These are phyloP conservation scores for Zaprionus tsacasi DNA, from an alignment of 1,140 invertebrate genomes.

Conservation along the genomic window DNA sequence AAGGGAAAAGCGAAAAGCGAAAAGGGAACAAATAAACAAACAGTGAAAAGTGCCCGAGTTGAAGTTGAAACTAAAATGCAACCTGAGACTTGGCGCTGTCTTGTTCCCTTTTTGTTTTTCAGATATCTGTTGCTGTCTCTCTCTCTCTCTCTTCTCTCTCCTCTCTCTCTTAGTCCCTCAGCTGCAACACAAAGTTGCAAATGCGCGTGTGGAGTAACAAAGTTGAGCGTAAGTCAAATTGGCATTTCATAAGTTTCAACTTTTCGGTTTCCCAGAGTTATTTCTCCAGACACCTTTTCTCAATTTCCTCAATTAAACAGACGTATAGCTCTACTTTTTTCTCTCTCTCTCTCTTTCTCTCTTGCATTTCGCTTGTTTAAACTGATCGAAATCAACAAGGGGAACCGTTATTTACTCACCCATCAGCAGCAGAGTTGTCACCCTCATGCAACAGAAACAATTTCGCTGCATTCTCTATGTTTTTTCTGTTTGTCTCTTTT, in stretches of 20 bases:
- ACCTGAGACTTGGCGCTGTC: conserved; percentile 66
- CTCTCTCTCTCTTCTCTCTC: conserved; percentile 1
- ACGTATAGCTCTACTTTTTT: conserved; percentile 24
- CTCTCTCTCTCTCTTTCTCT: neutral
- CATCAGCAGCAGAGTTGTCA: conserved; percentile 33
- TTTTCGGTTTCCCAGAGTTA: conserved; percentile 28
- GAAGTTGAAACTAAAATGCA: conserved; percentile 74
- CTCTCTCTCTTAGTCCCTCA: conserved; percentile 3
- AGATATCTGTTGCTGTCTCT: neutral
- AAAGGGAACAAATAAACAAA: conserved; percentile 72
- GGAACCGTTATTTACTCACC: conserved; percentile 51
- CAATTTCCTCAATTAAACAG: conserved; percentile 32
- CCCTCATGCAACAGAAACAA: no score
- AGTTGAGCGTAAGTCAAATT: conserved; percentile 83
- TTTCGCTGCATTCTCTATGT: conserved; percentile 51
- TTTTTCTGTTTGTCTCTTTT: conserved; percentile 23
- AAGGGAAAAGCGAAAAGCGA: neutral
- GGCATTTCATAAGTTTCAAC: conserved; percentile 80
- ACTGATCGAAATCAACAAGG: conserved; percentile 13
- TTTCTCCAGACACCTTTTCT: neutral
- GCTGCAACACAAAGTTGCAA: conserved; percentile 82
- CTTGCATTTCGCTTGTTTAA: neutral
- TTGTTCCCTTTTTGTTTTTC: neutral
- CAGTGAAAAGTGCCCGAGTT: conserved; percentile 69
- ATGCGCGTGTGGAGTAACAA: conserved; percentile 83